Percentiles rank a stretch among this genome's conserved stretches.
phyloP scores from a whole-genome alignment of 1,140 invertebrate species.

The Lepidurus arcticus region DNA sequence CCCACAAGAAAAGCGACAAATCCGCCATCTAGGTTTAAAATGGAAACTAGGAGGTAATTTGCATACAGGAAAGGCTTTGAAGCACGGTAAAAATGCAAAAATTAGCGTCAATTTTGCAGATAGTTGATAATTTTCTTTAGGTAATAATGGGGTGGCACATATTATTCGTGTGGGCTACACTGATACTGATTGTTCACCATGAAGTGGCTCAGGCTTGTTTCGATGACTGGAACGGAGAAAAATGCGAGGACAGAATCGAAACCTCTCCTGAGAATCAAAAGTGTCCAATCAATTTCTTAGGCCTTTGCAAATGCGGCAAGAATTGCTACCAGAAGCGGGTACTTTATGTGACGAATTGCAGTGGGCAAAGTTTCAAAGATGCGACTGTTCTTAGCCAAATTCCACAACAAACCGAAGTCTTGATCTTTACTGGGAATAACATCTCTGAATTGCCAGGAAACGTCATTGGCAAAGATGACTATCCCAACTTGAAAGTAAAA shows the following conservation, averaged over 20 bases:
- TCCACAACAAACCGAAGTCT: constrained; percentile 59
- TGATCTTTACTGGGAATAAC: constrained; percentile 68
- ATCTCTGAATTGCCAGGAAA: constrained; percentile 61
- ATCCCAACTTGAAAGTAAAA: constrained; percentile 52
- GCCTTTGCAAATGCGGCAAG: constrained; percentile 43
- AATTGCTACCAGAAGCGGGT: constrained; percentile 48
- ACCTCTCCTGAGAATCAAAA: constrained; percentile 5
- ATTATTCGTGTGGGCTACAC: neutral
- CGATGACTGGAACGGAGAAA: neutral
- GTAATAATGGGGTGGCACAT: neutral
- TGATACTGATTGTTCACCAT: neutral
- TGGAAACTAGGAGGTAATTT: too few relatives aligned
- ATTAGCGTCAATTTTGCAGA: too few relatives aligned
- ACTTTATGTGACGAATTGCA: constrained; percentile 66
- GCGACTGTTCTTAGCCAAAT: constrained; percentile 55
- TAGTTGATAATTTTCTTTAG: neutral
- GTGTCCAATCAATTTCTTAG: neutral
- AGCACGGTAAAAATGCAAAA: too few relatives aligned
- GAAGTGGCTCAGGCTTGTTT: neutral
- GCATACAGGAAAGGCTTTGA: too few relatives aligned
- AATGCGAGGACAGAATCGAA: neutral
- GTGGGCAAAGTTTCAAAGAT: constrained; percentile 55
- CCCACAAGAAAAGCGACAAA: too few relatives aligned
- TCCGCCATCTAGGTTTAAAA: too few relatives aligned
- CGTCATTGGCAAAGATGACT: constrained; percentile 60